Evolutionary conservation across 2,113 vertebrate species (phyloP), one percentile per base, ranked within the genome.

Genomic region (Elgaria multicarinata): DNA sequence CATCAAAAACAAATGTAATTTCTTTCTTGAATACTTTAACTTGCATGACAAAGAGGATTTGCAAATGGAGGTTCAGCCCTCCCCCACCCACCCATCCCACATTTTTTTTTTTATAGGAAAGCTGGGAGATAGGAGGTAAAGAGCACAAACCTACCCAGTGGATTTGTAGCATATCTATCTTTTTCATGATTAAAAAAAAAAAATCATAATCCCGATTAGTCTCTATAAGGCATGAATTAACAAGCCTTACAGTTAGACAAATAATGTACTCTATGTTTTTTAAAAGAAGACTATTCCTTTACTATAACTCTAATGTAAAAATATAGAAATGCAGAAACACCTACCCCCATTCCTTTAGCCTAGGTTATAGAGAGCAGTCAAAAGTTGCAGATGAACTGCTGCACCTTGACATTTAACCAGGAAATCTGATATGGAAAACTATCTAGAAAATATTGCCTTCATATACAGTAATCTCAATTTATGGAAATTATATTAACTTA

Each of bases 321-420:
- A 87, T 6, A 22, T 33, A 91, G 26, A 87, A 20, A 83, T 3
- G 89, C 13, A 92, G 50, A 88, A 92, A 79, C 85, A 88, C 24
- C 85, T 83, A 89, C 75, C 89, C 36, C 89, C 36, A 53, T 93
- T 18, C 24, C 83, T 90, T 91, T 93, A 95, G 93, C 44, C 89
- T 93, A 88, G 78, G 86, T 85, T 92, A 91, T 84, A 95, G 88
- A 95, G 85, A 96, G 91, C 93, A 97, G 96, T 97, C 96, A 96
- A 96, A 97, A 97, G 97, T 97, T 97, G 93, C 86, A 96, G 93
- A 96, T 95, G 95, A 96, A 95, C 91, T 95, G 88, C 91, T 96
- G 93, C 92, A 95, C 95, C 95, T 92, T 97, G 97, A 97, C 96
- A 97, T 96, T 95, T 95, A 95, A 96, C 95, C 95, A 96, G 93